These are phyloP conservation scores for Marmota flaviventris DNA, from an alignment of 2,113 vertebrate genomes.

Conservation along the genomic window DNA sequence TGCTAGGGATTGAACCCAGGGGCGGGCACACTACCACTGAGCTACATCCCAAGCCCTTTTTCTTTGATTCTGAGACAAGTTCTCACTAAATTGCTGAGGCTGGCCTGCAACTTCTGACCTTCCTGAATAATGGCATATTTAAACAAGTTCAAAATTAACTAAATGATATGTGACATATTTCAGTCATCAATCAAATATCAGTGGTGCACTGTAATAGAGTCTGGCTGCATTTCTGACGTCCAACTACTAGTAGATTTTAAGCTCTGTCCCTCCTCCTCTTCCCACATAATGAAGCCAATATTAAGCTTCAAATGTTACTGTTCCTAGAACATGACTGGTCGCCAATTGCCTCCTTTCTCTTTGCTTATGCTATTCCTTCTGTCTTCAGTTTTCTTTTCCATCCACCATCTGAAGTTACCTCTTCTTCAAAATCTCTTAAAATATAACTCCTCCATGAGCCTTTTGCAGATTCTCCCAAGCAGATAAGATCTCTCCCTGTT, in stretches of 20 bases:
- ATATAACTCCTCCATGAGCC: background rate
- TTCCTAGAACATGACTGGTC: background rate
- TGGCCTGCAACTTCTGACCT: too few relatives aligned
- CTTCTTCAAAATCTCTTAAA: slow-evolving; percentile 9
- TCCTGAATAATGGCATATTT: background rate
- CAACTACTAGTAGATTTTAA: background rate
- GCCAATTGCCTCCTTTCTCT: background rate
- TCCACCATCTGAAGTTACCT: background rate
- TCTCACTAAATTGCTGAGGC: too few relatives aligned
- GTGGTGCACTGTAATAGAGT: background rate
- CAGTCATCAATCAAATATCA: background rate
- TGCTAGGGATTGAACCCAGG: too few relatives aligned
- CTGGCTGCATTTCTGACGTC: background rate
- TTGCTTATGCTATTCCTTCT: background rate
- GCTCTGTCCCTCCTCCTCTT: background rate
- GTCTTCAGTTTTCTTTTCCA: background rate
- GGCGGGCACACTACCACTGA: too few relatives aligned
- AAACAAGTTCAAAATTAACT: slow-evolving; percentile 29
- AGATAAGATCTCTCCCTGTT: background rate
- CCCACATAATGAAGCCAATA: background rate
- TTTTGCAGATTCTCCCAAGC: background rate
- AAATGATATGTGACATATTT: background rate
- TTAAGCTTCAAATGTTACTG: background rate
- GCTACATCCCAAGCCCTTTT: too few relatives aligned
- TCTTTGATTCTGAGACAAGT: too few relatives aligned